Base-by-base conservation (phyloP, 2,113 vertebrate species). In the Ceyx cyanopectus region DNA sequence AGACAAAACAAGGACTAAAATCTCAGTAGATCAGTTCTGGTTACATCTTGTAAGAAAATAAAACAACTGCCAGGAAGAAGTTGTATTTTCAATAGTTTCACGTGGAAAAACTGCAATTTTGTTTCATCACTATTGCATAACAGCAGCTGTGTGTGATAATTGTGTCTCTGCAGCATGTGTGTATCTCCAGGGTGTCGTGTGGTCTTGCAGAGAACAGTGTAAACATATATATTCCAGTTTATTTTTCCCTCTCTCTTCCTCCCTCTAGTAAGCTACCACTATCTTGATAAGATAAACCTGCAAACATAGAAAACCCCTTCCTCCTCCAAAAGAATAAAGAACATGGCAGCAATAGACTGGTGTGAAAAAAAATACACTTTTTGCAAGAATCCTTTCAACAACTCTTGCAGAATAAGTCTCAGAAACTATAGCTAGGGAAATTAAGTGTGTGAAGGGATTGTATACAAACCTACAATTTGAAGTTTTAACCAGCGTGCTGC, bases 1-100 rank as follows among this genome's bases (percentile, higher is more conserved):
- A n/a, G n/a, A n/a, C n/a, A n/a, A n/a, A n/a, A n/a, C n/a, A n/a
- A n/a, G n/a, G n/a, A 32, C 32, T 32, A 41, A 93, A 94, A 92
- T 66, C 79, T 80, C 84, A 91, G 57, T 85, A 70, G 80, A 89
- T 85, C 66, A 48, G 48, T 80, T 94, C 40, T 91, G 82, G 93
- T 92, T 93, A 84, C 79, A 81, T 91, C 82, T 95, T 58, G 4
- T 56, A 92, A 88, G 76, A 92, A 95, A 96, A 89, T 74, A 60
- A 81, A 89, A 60, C 54, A 81, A 53, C 57, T 93, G 91, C 86
- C 94, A 96, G 81, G 79, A 82, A 87, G 81, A 89, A 66, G 54
- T 94, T 81, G 53, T 89, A 81, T 92, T 97, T 96, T 95, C 63
- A 66, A 30, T n/a, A 96, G 85, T n/a, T 93, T 53, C 17, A 1